phyloP scores from a whole-genome alignment of 2,113 vertebrate species.

The Pelecanoides urinatrix region DNA sequence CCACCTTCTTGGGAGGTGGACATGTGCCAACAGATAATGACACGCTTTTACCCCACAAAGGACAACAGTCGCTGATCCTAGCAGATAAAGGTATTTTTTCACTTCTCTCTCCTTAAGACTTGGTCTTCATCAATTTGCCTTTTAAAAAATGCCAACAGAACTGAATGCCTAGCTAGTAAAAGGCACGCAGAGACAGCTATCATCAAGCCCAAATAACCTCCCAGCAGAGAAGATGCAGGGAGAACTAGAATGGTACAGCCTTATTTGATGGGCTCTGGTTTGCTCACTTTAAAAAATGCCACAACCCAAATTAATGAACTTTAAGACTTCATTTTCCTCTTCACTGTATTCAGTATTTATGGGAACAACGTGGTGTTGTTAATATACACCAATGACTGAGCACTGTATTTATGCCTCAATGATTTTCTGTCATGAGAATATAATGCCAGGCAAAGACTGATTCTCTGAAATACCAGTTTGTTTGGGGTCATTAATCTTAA shows the following conservation, averaged over 20 bases:
- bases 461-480: slow-evolving; percentile 57
- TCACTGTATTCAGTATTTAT: slow-evolving; percentile 34
- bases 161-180: neutral
- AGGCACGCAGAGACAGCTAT: neutral
- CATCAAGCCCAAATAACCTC: neutral
- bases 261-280: neutral
- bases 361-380: slow-evolving; percentile 52
- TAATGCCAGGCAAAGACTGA: slow-evolving; percentile 54
- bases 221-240: neutral
- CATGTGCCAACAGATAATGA: neutral
- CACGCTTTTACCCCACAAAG: neutral
- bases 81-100: neutral
- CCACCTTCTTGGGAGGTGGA: neutral
- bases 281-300: neutral
- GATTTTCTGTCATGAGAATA: slow-evolving; percentile 64
- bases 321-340: slow-evolving; percentile 18
- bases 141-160: neutral
- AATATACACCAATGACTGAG: slow-evolving; percentile 42
- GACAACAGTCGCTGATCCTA: neutral
- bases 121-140: neutral
- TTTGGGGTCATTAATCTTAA: slow-evolving; percentile 67
- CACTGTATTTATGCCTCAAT: slow-evolving; percentile 46
- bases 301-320: slow-evolving; percentile 7
- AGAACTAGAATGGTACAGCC: neutral
- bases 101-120: neutral